These are phyloP conservation scores for Cheilosia grossa DNA, from an alignment of 2,888 invertebrate species.

Conservation along the genomic window DNA sequence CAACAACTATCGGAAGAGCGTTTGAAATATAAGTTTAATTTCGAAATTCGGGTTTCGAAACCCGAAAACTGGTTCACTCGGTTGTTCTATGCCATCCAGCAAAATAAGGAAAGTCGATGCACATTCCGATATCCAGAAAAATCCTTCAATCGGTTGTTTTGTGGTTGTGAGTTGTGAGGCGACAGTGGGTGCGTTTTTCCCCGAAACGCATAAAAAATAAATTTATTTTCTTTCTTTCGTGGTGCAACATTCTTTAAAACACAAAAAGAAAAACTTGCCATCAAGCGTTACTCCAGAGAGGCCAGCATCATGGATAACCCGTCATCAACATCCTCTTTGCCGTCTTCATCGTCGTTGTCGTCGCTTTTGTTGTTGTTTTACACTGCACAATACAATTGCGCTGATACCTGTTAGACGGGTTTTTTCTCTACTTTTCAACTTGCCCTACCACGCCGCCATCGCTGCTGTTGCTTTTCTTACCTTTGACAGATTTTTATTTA, in stretches of 20 bases:
- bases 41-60: slow-evolving; percentile 46
- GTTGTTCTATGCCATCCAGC: not conserved
- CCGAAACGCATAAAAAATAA: not conserved
- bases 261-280: slow-evolving; percentile 5
- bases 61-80: not conserved
- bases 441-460: slow-evolving; percentile 24
- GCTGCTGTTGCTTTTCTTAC: slow-evolving; percentile 15
- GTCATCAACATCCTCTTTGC: slow-evolving; percentile 57
- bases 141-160: slow-evolving; percentile 21
- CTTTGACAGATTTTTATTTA: slow-evolving; percentile 20
- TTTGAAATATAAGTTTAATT: not conserved
- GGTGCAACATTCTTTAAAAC: slow-evolving; percentile 46
- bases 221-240: slow-evolving; percentile 17
- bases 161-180: not conserved
- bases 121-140: slow-evolving; percentile 1
- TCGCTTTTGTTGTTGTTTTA: slow-evolving; percentile 47
- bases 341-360: slow-evolving; percentile 45
- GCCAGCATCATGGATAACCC: slow-evolving; percentile 71
- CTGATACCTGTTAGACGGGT: slow-evolving; percentile 73
- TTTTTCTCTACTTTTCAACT: slow-evolving; percentile 29
- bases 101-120: not conserved
- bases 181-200: not conserved
- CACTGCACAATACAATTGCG: slow-evolving; percentile 66
- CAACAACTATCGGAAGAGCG: slow-evolving; percentile 19
- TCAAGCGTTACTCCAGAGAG: slow-evolving; percentile 3